Conservation (phyloP, 1,140 invertebrate genomes). For the Hypsibius dujardini region DNA sequence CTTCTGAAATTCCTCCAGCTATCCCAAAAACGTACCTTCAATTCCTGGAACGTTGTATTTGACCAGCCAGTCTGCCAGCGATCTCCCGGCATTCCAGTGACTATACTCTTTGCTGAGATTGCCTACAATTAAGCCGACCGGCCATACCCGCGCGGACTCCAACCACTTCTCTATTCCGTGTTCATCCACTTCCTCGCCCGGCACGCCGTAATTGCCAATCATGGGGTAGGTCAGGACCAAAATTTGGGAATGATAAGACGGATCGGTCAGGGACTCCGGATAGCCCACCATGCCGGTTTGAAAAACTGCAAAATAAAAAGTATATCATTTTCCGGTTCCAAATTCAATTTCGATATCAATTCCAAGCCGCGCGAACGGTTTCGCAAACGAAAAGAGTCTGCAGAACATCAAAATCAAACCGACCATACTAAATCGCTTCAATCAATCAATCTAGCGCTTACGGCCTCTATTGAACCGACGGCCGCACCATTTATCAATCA, state of each 20-base stretch:
- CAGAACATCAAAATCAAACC: slow-evolving; percentile 21
- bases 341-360: neutral
- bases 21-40: slow-evolving; percentile 33
- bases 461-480: neutral
- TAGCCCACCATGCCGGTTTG: slow-evolving; percentile 99
- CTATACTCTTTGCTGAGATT: slow-evolving; percentile 67
- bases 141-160: slow-evolving; percentile 79
- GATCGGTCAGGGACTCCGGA: slow-evolving; percentile 89
- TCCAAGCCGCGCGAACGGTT: neutral
- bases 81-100: slow-evolving; percentile 64
- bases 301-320: slow-evolving; percentile 53
- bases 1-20: slow-evolving; percentile 21
- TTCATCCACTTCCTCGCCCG: slow-evolving; percentile 50
- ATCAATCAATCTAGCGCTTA: neutral
- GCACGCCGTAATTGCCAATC: slow-evolving; percentile 95
- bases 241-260: slow-evolving; percentile 84
- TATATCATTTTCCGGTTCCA: neutral
- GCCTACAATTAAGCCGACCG: slow-evolving; percentile 73
- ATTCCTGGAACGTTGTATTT: slow-evolving; percentile 65
- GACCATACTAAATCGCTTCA: slow-evolving; percentile 19
- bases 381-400: slow-evolving; percentile 20
- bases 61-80: slow-evolving; percentile 63
- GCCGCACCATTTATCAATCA: slow-evolving; percentile 18
- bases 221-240: slow-evolving; percentile 88
- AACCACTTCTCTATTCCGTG: slow-evolving; percentile 64